phyloP scores from a whole-genome alignment of 2,113 vertebrate genomes.

The Thryonomys swinderianus region DNA sequence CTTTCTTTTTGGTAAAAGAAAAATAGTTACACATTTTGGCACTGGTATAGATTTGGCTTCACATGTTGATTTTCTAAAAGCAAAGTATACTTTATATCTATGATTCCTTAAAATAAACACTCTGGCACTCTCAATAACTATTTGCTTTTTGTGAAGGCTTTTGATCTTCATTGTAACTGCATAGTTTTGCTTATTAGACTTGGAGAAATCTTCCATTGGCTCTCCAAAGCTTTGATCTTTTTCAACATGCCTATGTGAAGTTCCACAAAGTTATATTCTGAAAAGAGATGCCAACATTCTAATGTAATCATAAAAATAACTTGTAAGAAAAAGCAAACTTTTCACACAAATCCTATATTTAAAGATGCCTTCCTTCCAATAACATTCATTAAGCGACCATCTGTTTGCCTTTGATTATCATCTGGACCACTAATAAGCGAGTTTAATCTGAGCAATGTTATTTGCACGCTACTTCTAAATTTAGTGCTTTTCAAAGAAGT shows the following conservation, averaged over 20 bases:
- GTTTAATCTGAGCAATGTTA: constrained; percentile 75
- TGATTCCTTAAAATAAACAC: constrained; percentile 59
- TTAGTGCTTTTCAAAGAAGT: constrained; percentile 81
- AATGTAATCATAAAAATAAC: constrained; percentile 74
- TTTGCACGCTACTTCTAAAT: constrained; percentile 79
- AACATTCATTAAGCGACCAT: constrained; percentile 80
- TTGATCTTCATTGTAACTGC: constrained; percentile 65
- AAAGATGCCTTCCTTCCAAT: constrained; percentile 79
- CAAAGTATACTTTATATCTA: constrained; percentile 15
- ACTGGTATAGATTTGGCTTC: constrained; percentile 39
- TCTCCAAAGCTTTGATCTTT: constrained; percentile 71
- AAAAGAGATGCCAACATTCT: constrained; percentile 64
- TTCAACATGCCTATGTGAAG: constrained; percentile 32
- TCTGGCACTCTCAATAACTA: constrained; percentile 42
- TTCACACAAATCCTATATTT: constrained; percentile 82
- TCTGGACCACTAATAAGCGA: constrained; percentile 69
- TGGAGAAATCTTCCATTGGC: constrained; percentile 21
- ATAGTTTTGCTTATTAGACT: constrained; percentile 67
- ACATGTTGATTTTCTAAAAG: constrained; percentile 39
- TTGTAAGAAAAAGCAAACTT: constrained; percentile 79
- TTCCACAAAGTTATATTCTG: constrained; percentile 58
- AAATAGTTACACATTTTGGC: not conserved
- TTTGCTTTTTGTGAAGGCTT: constrained; percentile 49
- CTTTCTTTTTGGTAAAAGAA: constrained; percentile 29
- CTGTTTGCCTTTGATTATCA: constrained; percentile 82